phyloP scores from a whole-genome alignment of 2,113 vertebrate genomes.

The Drymodes brunneopygia region DNA sequence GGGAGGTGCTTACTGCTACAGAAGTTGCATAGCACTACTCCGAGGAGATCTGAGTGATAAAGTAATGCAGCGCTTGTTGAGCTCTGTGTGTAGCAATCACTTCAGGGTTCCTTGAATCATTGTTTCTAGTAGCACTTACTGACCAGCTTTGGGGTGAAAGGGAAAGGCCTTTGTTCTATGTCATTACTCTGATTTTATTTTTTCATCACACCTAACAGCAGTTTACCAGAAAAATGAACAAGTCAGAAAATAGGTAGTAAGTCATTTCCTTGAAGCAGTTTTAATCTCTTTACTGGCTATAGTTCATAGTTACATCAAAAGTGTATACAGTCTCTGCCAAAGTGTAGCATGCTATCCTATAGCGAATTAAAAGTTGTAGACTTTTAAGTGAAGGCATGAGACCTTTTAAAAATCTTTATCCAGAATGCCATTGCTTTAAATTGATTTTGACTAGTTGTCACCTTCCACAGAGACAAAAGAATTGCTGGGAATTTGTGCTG shows the following conservation, averaged over 20 bases:
- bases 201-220: background rate
- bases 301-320: background rate
- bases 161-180: background rate
- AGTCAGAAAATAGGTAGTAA: background rate
- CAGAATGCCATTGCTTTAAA: background rate
- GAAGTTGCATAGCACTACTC: background rate
- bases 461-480: background rate
- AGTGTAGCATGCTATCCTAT: background rate
- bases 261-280: background rate
- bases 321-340: background rate
- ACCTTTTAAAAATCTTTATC: background rate
- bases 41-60: background rate
- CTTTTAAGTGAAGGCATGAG: background rate
- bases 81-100: fast-evolving
- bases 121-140: background rate
- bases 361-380: background rate
- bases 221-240: background rate
- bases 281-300: background rate
- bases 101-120: background rate
- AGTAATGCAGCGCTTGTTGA: fast-evolving
- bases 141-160: background rate
- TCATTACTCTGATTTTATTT: background rate
- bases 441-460: background rate
- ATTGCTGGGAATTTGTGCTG: background rate
- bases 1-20: background rate